Percentiles rank a stretch among this genome's conserved stretches.
Evolutionary conservation across 2,113 vertebrate genomes (phyloP).

Genomic region (Colossoma macropomum): DNA sequence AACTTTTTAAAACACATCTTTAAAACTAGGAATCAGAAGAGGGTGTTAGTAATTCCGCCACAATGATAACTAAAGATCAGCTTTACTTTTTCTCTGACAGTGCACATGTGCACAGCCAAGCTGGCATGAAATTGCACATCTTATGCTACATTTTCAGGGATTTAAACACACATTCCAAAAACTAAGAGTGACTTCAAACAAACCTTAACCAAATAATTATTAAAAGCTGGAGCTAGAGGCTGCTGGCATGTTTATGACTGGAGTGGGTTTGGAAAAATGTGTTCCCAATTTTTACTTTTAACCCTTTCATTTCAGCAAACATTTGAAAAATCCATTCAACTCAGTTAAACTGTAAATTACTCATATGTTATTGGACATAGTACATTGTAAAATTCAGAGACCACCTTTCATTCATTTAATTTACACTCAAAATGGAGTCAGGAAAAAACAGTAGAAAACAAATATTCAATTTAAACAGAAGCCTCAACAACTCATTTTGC

Average conservation of each 20-base stretch:
- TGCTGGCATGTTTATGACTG: slow-evolving; percentile 20
- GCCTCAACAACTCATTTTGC: no score
- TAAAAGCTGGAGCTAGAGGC: slow-evolving; percentile 27
- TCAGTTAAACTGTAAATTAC: neutral
- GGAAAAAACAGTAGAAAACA: no score
- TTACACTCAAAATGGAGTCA: no score
- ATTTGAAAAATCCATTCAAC: neutral
- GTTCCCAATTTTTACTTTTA: slow-evolving; percentile 22
- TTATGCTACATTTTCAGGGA: slow-evolving; percentile 37
- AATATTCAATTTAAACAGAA: no score
- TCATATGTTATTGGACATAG: neutral
- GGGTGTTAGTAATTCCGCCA: neutral
- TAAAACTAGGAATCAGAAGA: neutral
- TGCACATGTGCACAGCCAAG: neutral
- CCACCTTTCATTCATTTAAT: no score
- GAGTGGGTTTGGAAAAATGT: neutral
- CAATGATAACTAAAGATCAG: neutral
- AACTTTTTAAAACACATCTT: neutral
- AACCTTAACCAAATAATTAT: slow-evolving; percentile 44
- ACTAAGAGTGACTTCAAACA: slow-evolving; percentile 22
- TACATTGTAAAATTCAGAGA: no score
- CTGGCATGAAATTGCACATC: slow-evolving; percentile 7
- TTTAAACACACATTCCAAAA: slow-evolving; percentile 45
- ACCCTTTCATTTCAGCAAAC: slow-evolving; percentile 19
- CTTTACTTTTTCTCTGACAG: neutral